Evolutionary conservation across 2,888 invertebrate species (phyloP), one percentile per base, ranked within the genome.

Genomic region (Heliconius hortense): DNA sequence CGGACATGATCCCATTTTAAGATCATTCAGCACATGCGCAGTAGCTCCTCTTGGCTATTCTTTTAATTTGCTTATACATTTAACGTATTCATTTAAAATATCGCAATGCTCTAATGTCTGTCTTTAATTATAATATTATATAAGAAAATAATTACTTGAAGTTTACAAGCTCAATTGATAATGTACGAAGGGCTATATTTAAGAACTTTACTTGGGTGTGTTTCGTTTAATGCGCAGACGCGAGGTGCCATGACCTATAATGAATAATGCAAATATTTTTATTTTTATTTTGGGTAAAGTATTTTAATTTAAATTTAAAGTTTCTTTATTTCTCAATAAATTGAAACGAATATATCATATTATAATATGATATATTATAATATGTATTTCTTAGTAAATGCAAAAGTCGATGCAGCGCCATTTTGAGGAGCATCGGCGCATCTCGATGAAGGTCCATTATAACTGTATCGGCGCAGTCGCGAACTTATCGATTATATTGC

Each of bases 401-500:
- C 13, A 24, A 13, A 59, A 59, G 8, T 64, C 24, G 39, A 39
- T 66, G 66, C 15, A 24, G 24, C 66, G 66, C 39, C 66, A 66
- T 43, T 66, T 66, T 66, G 13, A 1, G 24, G 15, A 39, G n/a
- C 64, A 64, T 39, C 64, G 35, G 64, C n/a, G 64, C 64, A 39
- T n/a, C n/a, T n/a, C n/a, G n/a, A n/a, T n/a, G n/a, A 43, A 15
- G 4, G 63, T 64, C 1, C n/a, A 13, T n/a, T 11, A 1, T 13
- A 18, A n/a, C 39, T 15, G 64, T 15, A 66, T 8, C 39, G 15
- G 66, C 66, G 66, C 66, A 66, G 39, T 43, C 66, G 66, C 24
- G 66, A 66, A 24, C 24, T 26, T 66, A 66, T 39, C 39, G 66
- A 66, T 66, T 66, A 18, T 24, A 66, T 66, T 43, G 64, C 35